Percentiles rank a stretch among this genome's conserved stretches.
Evolutionary conservation across 2,113 vertebrate genomes (phyloP).

Genomic region (Arothron firmamentum): DNA sequence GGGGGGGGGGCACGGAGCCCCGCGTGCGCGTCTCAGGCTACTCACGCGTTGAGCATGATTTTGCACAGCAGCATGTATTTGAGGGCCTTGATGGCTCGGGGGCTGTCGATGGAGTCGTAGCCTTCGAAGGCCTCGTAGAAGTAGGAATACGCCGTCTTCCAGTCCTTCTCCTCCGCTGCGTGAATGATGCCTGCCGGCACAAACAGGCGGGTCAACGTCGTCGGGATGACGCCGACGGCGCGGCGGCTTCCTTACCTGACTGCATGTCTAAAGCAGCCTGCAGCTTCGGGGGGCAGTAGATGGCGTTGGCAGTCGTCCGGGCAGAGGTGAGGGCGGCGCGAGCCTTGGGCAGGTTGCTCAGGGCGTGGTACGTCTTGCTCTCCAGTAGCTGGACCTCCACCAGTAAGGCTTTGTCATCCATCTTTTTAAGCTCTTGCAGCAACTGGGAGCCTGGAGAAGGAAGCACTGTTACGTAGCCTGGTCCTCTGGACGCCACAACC

Average conservation of each 20-base stretch:
- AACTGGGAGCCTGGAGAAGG: constrained; percentile 88
- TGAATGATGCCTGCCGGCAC: constrained; percentile 86
- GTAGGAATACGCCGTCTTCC: constrained; percentile 97
- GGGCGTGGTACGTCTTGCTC: constrained; percentile 95
- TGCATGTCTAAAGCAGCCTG: constrained; percentile 97
- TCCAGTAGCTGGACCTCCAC: constrained; percentile 96
- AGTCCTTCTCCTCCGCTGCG: constrained; percentile 95
- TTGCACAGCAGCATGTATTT: constrained; percentile 99
- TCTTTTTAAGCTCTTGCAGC: constrained; percentile 93
- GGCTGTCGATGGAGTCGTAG: constrained; percentile 92
- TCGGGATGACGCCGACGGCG: too few species aligned
- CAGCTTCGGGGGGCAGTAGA: constrained; percentile 96
- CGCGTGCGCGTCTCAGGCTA: neutral
- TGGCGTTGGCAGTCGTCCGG: constrained; percentile 94
- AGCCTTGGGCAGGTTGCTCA: constrained; percentile 95
- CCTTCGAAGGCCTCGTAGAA: constrained; percentile 97
- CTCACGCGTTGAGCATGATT: constrained; percentile 92
- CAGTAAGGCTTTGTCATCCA: constrained; percentile 96
- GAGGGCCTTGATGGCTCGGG: constrained; percentile 88
- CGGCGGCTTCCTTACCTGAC: constrained; percentile 76
- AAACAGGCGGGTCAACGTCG: neutral
- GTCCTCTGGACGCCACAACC: too few species aligned
- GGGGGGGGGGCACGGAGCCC: too few species aligned
- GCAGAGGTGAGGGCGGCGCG: constrained; percentile 94
- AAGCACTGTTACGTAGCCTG: constrained; percentile 16